A percentile compares a stretch with the other conserved stretches of the same genome.
phyloP scores from a whole-genome alignment of 2,888 invertebrate species.

The Sinopyrophorus schimmeli region DNA sequence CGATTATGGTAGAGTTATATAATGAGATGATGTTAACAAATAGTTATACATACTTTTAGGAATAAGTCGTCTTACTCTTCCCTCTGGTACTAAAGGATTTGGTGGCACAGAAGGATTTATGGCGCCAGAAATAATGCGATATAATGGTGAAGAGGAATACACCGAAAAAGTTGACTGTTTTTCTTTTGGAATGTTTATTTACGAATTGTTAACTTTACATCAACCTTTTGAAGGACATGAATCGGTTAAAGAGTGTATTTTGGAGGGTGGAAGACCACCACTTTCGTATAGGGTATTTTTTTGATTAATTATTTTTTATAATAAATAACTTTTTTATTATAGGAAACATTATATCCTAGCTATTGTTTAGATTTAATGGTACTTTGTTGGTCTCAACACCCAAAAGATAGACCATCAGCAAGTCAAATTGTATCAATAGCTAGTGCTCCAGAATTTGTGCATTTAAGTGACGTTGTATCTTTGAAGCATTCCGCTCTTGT shows the following conservation, averaged over 20 bases:
- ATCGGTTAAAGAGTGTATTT: constrained; percentile 93
- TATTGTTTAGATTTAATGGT: constrained; percentile 94
- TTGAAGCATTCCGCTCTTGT: constrained; percentile 70
- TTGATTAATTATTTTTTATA: constrained; percentile 6
- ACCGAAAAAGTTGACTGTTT: constrained; percentile 99
- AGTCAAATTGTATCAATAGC: constrained; percentile 92
- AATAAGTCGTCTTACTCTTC: constrained; percentile 84
- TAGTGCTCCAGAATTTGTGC: constrained; percentile 91
- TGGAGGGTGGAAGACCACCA: constrained; percentile 92
- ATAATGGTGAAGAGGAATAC: constrained; percentile 98
- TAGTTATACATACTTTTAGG: constrained; percentile 58
- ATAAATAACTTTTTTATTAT: constrained; percentile 20
- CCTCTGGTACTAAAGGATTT: constrained; percentile 94
- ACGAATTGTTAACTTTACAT: constrained; percentile 89
- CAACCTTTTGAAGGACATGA: constrained; percentile 97
- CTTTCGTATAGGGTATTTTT: constrained; percentile 73
- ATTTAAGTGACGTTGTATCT: constrained; percentile 77
- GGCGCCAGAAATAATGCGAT: constrained; percentile 98
- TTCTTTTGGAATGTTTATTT: constrained; percentile 98
- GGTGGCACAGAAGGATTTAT: constrained; percentile 99
- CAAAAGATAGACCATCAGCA: constrained; percentile 87
- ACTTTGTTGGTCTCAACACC: constrained; percentile 90
- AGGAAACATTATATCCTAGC: constrained; percentile 82
- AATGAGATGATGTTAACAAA: not conserved
- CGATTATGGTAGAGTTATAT: constrained; percentile 75